Evolutionary conservation across 1,140 invertebrate species (phyloP), one percentile per base, ranked within the genome.

Genomic region (Polyergus mexicanus): DNA sequence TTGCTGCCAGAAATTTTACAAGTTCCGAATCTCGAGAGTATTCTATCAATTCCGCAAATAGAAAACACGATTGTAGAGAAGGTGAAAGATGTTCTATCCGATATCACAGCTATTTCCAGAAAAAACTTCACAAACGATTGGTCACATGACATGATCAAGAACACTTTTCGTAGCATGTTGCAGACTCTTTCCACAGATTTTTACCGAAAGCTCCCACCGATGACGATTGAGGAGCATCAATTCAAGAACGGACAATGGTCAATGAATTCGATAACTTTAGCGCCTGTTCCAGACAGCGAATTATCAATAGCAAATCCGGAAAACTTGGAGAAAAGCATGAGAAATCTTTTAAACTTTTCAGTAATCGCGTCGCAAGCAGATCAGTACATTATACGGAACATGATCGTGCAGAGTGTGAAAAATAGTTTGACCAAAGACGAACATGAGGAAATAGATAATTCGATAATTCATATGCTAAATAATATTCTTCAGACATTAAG

Each of bases 391-490:
- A 85, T 93, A 0, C 90, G 91, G 56, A 94, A 92, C 51, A 89
- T 94, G 13, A 92, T 94, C 3, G 85, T 94, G 0, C 85, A 93
- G 60, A 88, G 92, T 25, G 44, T 93, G 0, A 90, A 89, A 58
- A 80, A 89, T 63, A 74, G 44, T 2, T 86, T 94, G 28, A 81
- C 7, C 74, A 86, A 68, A 74, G 75, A 85, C 3, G 22, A 65
- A 22, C 22, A 28, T 25, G 76, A 71, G 3, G 5, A 78, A 8
- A 86, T 92, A 13, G 81, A 91, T 16, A 89, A 94, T 56, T 60
- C 87, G 0, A 72, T 88, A 1, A 92, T 93, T 47, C 68, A 88
- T 32, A 68, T 86, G 10, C 62, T 94, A 10, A 75, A 91, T 25
- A 47, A 86, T 8, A 6, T 92, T 8, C 60, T 94, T 6, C 66